Conservation (phyloP, 2,888 invertebrate genomes). For the Drosophila acutilabella region DNA sequence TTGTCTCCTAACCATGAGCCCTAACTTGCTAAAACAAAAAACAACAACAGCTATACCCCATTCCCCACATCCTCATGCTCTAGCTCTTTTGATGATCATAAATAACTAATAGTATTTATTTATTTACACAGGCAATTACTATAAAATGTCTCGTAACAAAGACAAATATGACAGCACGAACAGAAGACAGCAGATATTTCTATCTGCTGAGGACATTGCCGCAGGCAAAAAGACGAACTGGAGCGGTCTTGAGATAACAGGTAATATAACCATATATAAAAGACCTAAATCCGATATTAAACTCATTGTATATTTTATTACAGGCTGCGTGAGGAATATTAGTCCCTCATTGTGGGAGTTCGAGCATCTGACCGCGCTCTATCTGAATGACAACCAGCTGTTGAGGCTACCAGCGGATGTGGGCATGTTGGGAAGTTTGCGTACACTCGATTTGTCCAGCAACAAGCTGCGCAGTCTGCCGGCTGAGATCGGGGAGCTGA, state of each 20-base stretch:
- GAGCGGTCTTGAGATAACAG: conserved; percentile 95
- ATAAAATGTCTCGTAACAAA: conserved; percentile 91
- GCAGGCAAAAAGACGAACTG: conserved; percentile 96
- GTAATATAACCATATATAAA: conserved; percentile 78
- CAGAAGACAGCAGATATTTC: conserved; percentile 94
- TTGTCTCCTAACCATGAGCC: conserved; percentile 79
- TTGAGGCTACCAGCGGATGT: conserved; percentile 96
- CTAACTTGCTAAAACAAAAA: conserved; percentile 66
- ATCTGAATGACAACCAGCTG: conserved; percentile 97
- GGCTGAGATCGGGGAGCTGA: conserved; percentile 97
- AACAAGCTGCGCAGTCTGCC: conserved; percentile 98
- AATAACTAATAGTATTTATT: conserved; percentile 22
- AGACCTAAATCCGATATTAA: too few relatives aligned
- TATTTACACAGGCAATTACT: conserved; percentile 82
- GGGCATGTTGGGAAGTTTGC: conserved; percentile 92
- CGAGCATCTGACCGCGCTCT: conserved; percentile 96
- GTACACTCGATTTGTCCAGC: conserved; percentile 95
- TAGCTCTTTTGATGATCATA: background rate
- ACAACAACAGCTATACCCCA: conserved; percentile 30
- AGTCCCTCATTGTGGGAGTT: conserved; percentile 96
- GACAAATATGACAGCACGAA: conserved; percentile 95
- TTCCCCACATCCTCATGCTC: background rate
- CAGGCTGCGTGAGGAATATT: conserved; percentile 97
- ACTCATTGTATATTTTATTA: conserved; percentile 17
- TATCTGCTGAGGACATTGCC: conserved; percentile 96